Evolutionary conservation across 2,113 vertebrate species (phyloP).

Genomic region (western clawed frog (Xenopus tropicalis)): DNA sequence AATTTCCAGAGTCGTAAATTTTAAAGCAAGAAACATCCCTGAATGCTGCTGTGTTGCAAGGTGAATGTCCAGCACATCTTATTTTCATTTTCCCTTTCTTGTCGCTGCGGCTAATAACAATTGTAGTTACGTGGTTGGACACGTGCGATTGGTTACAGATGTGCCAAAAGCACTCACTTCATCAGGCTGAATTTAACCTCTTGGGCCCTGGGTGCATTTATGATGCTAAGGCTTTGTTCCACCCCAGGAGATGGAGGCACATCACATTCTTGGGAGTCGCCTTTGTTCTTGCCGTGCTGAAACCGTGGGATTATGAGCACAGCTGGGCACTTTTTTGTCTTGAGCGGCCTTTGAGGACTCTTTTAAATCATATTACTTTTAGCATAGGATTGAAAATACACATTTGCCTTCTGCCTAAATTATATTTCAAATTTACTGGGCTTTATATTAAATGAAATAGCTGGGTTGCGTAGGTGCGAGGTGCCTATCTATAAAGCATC

Average conservation of each 20-base stretch:
- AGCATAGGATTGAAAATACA: conserved; percentile 2
- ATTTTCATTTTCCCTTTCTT: conserved; percentile 31
- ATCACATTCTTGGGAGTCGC: background rate
- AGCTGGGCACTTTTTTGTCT: conserved; percentile 27
- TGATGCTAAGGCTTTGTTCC: too few relatives aligned
- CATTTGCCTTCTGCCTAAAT: conserved; percentile 4
- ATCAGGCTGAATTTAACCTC: conserved; percentile 18
- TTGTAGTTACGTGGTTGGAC: conserved; percentile 27
- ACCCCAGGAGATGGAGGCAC: too few relatives aligned
- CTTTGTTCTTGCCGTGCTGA: conserved; percentile 10
- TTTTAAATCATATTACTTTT: conserved; percentile 22
- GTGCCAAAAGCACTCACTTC: conserved; percentile 10
- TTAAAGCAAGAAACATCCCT: conserved; percentile 29
- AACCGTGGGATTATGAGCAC: conserved; percentile 24
- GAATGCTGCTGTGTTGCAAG: conserved; percentile 42
- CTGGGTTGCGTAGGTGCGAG: background rate
- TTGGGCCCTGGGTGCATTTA: background rate
- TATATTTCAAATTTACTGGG: background rate
- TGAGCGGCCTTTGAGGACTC: conserved; percentile 11
- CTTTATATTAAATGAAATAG: conserved; percentile 5
- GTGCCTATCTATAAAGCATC: conserved; percentile 5
- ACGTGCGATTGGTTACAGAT: conserved; percentile 32
- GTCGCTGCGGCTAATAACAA: conserved; percentile 39
- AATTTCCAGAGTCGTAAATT: conserved; percentile 44
- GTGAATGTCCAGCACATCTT: conserved; percentile 37